These are phyloP conservation scores for Melanargia galathea DNA, from an alignment of 2,888 invertebrate genomes.

Conservation along the genomic window DNA sequence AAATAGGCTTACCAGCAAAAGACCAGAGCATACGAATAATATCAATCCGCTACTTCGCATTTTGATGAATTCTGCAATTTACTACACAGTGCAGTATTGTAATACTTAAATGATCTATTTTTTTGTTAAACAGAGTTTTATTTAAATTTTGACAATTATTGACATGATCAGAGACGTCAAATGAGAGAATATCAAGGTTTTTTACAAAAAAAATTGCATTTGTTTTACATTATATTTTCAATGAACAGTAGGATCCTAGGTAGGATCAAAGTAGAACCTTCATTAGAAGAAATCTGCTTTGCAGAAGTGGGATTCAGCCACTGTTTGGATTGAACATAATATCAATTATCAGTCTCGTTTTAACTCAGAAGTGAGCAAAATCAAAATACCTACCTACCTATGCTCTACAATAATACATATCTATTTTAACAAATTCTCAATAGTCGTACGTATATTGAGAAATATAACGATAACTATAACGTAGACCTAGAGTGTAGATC, in stretches of 20 bases:
- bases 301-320: too few species aligned
- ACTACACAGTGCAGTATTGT: slow-evolving; percentile 16
- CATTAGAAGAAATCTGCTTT: not conserved
- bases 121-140: slow-evolving; percentile 26
- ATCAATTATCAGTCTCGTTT: too few species aligned
- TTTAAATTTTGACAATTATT: slow-evolving; percentile 17
- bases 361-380: too few species aligned
- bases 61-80: slow-evolving; percentile 25
- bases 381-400: too few species aligned
- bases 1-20: slow-evolving; percentile 61
- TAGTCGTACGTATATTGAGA: too few species aligned
- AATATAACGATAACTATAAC: too few species aligned
- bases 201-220: slow-evolving; percentile 2
- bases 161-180: not conserved
- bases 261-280: not conserved
- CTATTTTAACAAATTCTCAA: too few species aligned
- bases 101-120: slow-evolving; percentile 8
- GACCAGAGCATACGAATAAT: slow-evolving; percentile 67
- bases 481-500: too few species aligned
- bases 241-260: not conserved
- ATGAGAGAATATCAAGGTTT: not conserved
- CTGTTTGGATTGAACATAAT: too few species aligned
- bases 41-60: slow-evolving; percentile 69
- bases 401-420: too few species aligned
- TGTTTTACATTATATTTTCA: slow-evolving; percentile 9